phyloP scores from a whole-genome alignment of 2,797 vertebrate species.

The Melanotaenia nigrans region DNA sequence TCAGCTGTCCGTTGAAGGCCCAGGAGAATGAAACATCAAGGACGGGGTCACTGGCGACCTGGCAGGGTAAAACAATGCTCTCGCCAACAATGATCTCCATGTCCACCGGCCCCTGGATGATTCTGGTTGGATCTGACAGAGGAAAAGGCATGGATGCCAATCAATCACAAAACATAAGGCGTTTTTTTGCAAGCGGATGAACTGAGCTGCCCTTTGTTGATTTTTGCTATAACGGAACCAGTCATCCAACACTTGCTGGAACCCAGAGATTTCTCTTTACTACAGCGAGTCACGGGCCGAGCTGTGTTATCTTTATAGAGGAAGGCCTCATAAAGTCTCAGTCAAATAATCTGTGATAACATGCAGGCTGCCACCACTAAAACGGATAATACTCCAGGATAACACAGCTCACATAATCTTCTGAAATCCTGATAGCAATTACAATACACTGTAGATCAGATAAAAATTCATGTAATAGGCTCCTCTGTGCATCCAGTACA shows the following conservation, averaged over 20 bases:
- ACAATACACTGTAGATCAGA: conserved; percentile 72
- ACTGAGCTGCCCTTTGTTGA: conserved; percentile 18
- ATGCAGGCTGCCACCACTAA: conserved; percentile 55
- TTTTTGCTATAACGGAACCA: conserved; percentile 27
- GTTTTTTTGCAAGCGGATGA: conserved; percentile 32
- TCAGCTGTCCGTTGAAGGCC: conserved; percentile 92
- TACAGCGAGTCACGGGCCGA: conserved; percentile 48
- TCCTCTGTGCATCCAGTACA: conserved; percentile 48
- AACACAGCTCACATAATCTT: conserved; percentile 62
- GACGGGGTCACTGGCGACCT: conserved; percentile 90
- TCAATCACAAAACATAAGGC: conserved; percentile 25
- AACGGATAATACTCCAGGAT: conserved; percentile 59
- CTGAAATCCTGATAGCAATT: conserved; percentile 75
- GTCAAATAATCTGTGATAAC: conserved; percentile 69
- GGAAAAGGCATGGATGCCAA: conserved; percentile 19
- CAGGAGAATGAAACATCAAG: conserved; percentile 93
- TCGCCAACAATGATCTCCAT: conserved; percentile 96
- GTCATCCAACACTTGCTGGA: conserved; percentile 16
- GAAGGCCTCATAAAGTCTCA: conserved; percentile 53
- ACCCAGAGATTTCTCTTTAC: conserved; percentile 20
- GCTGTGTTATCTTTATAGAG: conserved; percentile 50
- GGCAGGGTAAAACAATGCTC: conserved; percentile 93
- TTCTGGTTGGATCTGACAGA: conserved; percentile 90
- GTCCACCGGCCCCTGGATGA: conserved; percentile 89
- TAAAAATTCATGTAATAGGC: conserved; percentile 64